These are phyloP conservation scores for Lutjanus campechanus DNA, from an alignment of 2,797 vertebrate species.

Conservation along the genomic window DNA sequence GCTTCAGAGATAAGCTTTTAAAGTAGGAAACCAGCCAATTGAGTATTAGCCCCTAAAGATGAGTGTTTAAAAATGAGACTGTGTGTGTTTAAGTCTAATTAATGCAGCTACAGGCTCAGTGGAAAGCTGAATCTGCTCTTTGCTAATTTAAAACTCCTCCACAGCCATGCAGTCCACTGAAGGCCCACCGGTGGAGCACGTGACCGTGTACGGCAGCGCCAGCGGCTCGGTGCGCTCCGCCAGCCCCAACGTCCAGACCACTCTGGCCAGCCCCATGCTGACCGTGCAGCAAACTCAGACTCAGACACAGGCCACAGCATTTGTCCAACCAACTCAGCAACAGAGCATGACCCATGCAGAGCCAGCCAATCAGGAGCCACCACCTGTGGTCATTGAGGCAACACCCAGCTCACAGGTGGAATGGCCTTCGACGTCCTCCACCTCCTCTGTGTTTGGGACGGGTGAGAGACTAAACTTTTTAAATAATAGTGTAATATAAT, in stretches of 20 bases:
- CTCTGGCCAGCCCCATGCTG: slow-evolving; percentile 90
- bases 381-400: slow-evolving; percentile 89
- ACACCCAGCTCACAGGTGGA: slow-evolving; percentile 93
- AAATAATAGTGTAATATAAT: no score
- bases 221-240: slow-evolving; percentile 98
- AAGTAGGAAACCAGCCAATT: neutral
- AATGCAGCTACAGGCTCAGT: neutral
- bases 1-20: neutral
- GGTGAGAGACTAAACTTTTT: slow-evolving; percentile 80
- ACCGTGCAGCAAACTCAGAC: slow-evolving; percentile 92
- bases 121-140: neutral
- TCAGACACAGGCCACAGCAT: slow-evolving; percentile 93
- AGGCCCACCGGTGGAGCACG: slow-evolving; percentile 92
- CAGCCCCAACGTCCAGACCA: slow-evolving; percentile 95
- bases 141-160: neutral
- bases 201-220: slow-evolving; percentile 94
- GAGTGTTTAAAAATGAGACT: neutral
- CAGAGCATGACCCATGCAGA: slow-evolving; percentile 92
- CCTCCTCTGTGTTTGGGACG: slow-evolving; percentile 93
- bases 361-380: slow-evolving; percentile 90
- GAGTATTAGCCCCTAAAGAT: accelerated
- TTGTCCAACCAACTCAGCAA: slow-evolving; percentile 98
- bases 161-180: slow-evolving; percentile 93
- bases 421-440: slow-evolving; percentile 93
- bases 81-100: neutral